Conservation (phyloP, 2,797 vertebrate genomes). For the Mustela erminea region DNA sequence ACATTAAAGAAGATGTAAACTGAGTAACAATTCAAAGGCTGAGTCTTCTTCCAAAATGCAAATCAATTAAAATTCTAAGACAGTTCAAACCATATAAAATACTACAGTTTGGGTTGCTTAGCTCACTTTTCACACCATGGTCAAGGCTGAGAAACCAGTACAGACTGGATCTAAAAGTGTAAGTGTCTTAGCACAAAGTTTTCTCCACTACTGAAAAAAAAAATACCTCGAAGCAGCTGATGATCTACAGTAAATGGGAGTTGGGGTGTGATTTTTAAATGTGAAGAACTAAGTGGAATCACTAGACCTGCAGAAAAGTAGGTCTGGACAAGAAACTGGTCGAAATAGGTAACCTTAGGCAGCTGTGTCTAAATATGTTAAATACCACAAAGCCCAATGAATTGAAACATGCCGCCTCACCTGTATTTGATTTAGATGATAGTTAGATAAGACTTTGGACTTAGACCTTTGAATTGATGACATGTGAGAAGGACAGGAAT, state of each 20-base stretch:
- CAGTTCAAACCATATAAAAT: constrained; percentile 28
- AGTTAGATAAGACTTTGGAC: background rate
- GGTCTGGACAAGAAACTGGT: background rate
- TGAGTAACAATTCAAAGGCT: constrained; percentile 7
- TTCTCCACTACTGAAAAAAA: background rate
- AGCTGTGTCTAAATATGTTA: background rate
- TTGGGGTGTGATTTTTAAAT: background rate
- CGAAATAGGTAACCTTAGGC: background rate
- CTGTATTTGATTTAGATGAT: background rate
- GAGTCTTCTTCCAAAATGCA: constrained; percentile 42
- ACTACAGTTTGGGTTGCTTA: background rate
- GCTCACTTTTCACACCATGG: background rate
- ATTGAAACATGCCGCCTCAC: background rate
- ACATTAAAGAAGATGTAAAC: constrained; percentile 13
- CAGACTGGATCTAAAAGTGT: background rate
- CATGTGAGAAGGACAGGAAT: background rate
- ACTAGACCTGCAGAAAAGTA: background rate
- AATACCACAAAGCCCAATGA: background rate
- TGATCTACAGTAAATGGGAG: background rate
- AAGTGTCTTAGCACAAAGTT: constrained; percentile 10
- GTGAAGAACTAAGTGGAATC: background rate
- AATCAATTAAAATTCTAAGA: background rate
- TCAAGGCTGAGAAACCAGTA: background rate
- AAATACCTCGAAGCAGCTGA: background rate
- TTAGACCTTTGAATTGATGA: background rate